These are phyloP conservation scores for Rhinolophus sinicus DNA, from an alignment of 2,113 vertebrate species.

Conservation along the genomic window DNA sequence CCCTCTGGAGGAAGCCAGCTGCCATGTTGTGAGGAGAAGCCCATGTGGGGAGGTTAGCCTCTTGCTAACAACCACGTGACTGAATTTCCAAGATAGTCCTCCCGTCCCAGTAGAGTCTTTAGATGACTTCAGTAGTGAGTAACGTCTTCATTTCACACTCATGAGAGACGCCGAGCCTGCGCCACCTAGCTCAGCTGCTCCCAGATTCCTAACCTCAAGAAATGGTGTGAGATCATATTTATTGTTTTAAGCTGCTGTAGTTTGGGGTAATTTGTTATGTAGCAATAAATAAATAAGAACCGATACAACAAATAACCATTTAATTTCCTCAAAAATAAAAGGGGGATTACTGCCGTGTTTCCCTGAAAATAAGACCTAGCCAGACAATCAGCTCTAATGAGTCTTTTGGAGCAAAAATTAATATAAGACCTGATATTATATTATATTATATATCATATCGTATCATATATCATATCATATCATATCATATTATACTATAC, in stretches of 20 bases:
- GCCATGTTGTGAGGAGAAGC: neutral
- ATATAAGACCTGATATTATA: too few species aligned
- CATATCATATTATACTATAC: too few species aligned
- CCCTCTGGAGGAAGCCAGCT: neutral
- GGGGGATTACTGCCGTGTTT: neutral
- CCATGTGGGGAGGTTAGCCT: accelerated
- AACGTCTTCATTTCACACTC: neutral
- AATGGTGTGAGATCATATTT: neutral
- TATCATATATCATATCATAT: too few species aligned
- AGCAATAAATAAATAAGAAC: neutral
- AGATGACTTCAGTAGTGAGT: neutral
- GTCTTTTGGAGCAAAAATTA: too few species aligned
- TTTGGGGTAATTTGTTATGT: neutral
- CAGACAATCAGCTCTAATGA: too few species aligned
- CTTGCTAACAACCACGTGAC: neutral
- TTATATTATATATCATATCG: too few species aligned
- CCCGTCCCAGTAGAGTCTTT: neutral
- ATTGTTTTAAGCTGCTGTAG: neutral
- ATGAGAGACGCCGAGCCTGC: neutral
- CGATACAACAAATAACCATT: neutral
- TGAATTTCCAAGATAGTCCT: neutral
- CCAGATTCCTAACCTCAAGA: neutral
- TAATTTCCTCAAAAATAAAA: neutral
- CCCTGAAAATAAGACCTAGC: too few species aligned
- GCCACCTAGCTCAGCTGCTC: neutral